Conservation (phyloP, 2,888 invertebrate species). For the Psylliodes chrysocephalus region DNA sequence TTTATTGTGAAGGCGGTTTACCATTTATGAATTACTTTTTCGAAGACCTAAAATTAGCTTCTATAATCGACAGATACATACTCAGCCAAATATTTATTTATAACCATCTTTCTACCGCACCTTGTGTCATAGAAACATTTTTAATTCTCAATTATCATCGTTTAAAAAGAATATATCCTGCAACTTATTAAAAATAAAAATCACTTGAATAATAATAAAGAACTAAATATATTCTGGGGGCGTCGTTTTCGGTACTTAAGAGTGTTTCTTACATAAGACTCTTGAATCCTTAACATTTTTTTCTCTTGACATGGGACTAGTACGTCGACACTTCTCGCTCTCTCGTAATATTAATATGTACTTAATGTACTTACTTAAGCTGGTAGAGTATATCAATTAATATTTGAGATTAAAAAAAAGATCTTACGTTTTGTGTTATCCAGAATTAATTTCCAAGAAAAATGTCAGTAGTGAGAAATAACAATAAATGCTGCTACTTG, state of each 20-base stretch:
- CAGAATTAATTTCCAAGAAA: not conserved
- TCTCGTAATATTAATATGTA: slow-evolving; percentile 26
- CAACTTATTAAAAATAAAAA: slow-evolving; percentile 2
- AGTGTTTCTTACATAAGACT: slow-evolving; percentile 3
- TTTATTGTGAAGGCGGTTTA: no score
- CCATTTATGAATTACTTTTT: no score
- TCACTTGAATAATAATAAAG: slow-evolving; percentile 18
- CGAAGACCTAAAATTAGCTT: no score
- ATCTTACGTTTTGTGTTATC: slow-evolving; percentile 3
- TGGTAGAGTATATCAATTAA: slow-evolving; percentile 20
- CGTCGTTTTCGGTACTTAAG: slow-evolving; percentile 7
- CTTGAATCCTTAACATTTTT: slow-evolving; percentile 12
- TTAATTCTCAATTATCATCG: no score
- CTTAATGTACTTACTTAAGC: slow-evolving; percentile 16
- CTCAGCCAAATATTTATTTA: no score
- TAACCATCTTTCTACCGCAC: no score
- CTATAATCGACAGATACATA: no score
- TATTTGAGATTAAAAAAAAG: slow-evolving; percentile 9
- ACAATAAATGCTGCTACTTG: no score
- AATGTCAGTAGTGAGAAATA: no score
- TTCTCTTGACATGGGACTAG: slow-evolving; percentile 22
- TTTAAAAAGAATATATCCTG: not conserved
- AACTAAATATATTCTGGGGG: slow-evolving; percentile 5
- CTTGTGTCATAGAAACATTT: no score
- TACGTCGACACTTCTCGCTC: slow-evolving; percentile 26